Percentiles rank a stretch among this genome's conserved stretches.
Conservation (phyloP, 2,797 vertebrate genomes). For the Ceryle rudis region DNA sequence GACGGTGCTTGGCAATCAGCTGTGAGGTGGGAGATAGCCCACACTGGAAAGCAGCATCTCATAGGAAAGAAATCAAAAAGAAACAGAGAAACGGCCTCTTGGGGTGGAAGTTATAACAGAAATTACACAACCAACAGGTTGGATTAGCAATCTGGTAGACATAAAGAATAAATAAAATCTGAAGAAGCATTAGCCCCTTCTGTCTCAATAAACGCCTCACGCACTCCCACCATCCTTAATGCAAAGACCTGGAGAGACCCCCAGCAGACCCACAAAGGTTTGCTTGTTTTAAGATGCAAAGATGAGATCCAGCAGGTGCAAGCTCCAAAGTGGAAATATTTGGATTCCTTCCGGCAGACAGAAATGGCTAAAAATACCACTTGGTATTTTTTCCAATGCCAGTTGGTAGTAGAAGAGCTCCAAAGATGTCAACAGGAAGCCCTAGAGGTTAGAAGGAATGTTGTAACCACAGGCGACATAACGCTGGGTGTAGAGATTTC, state of each 20-base stretch:
- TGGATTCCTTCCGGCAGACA: slow-evolving; percentile 14
- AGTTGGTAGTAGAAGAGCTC: slow-evolving; percentile 40
- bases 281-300: not conserved
- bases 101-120: not conserved
- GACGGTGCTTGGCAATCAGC: not conserved
- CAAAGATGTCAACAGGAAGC: slow-evolving; percentile 64
- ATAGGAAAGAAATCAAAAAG: not conserved
- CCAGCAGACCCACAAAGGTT: not conserved
- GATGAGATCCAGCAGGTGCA: slow-evolving; percentile 14
- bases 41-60: not conserved
- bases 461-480: slow-evolving; percentile 61
- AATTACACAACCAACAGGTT: not conserved
- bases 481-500: slow-evolving; percentile 50
- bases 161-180: slow-evolving; percentile 26
- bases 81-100: not conserved
- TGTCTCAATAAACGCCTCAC: not conserved
- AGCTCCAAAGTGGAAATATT: not conserved
- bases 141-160: slow-evolving; percentile 14
- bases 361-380: slow-evolving; percentile 26
- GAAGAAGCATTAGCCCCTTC: not conserved
- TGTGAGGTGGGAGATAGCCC: not conserved
- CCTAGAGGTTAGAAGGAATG: slow-evolving; percentile 56
- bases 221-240: not conserved
- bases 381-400: slow-evolving; percentile 27
- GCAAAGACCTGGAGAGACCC: not conserved